phyloP scores from a whole-genome alignment of 2,888 invertebrate species.

The Campoplex capitator region DNA sequence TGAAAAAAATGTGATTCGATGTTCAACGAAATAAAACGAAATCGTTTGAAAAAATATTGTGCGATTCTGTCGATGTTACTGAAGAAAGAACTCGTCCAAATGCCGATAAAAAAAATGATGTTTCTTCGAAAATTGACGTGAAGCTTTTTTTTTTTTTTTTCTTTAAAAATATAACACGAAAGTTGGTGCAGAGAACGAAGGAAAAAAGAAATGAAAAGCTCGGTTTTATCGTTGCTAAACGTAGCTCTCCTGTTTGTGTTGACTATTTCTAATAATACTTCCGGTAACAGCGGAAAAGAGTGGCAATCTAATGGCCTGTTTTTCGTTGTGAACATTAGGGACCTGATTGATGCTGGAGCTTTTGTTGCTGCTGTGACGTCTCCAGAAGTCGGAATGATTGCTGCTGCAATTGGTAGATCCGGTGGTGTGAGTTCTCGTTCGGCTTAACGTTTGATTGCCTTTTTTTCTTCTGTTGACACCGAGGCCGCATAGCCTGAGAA shows the following conservation, averaged over 20 bases:
- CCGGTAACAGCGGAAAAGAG: constrained; percentile 76
- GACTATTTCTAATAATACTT: constrained; percentile 73
- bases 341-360: constrained; percentile 76
- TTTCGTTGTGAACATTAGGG: constrained; percentile 74
- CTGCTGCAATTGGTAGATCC: constrained; percentile 80
- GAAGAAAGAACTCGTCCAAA: neutral
- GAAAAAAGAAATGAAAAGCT: neutral
- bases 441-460: constrained; percentile 73
- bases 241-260: constrained; percentile 79
- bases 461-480: constrained; percentile 68
- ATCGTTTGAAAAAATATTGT: neutral
- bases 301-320: constrained; percentile 75
- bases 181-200: neutral
- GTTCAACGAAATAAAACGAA: neutral
- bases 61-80: neutral
- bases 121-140: neutral
- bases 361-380: constrained; percentile 86
- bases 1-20: neutral
- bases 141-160: neutral
- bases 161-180: neutral
- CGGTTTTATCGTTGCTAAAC: constrained; percentile 72
- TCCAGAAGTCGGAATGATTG: constrained; percentile 86
- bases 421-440: constrained; percentile 76
- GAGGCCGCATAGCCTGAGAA: constrained; percentile 88
- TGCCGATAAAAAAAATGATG: neutral